Percentiles rank a stretch among this genome's conserved stretches.
Conservation (phyloP, 1,140 invertebrate genomes). For the Sminthurides bifidus region DNA sequence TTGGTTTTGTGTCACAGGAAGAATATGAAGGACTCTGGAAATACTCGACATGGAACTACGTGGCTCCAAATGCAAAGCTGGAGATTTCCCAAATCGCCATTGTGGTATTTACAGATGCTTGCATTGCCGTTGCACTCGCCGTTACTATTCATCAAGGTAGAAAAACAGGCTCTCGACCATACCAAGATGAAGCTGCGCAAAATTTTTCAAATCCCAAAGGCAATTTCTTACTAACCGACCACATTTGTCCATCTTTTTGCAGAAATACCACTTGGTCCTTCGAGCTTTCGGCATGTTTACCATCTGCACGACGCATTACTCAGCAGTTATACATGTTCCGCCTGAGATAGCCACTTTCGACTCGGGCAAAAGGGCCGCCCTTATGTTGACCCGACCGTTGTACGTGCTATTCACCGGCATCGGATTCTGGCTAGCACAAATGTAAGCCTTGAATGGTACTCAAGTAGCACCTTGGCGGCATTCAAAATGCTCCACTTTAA, state of each 20-base stretch:
- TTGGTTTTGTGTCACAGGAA: too few relatives aligned
- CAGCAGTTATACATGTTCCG: slow-evolving; percentile 7
- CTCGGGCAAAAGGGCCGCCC: slow-evolving; percentile 6
- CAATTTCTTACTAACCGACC: too few relatives aligned
- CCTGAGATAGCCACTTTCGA: slow-evolving; percentile 27
- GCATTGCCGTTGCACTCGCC: too few relatives aligned
- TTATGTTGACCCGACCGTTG: slow-evolving; percentile 15
- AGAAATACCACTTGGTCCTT: too few relatives aligned
- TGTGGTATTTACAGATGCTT: background rate
- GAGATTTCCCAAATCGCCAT: slow-evolving; percentile 1
- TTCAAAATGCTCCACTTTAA: too few relatives aligned
- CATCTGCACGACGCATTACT: slow-evolving; percentile 22
- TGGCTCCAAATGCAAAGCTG: slow-evolving; percentile 20
- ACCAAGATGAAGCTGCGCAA: too few relatives aligned
- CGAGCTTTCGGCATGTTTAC: slow-evolving; percentile 15
- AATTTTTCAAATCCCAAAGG: too few relatives aligned
- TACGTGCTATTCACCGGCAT: slow-evolving; percentile 9
- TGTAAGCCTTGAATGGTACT: too few relatives aligned
- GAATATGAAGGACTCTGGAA: slow-evolving; percentile 16
- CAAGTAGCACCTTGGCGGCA: too few relatives aligned
- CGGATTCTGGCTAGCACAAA: background rate
- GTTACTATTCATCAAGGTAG: too few relatives aligned
- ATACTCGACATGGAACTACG: slow-evolving; percentile 20
- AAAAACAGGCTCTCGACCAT: too few relatives aligned
- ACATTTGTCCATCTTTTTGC: too few relatives aligned